Evolutionary conservation across 2,888 invertebrate species (phyloP).

Genomic region (Gisinianus flammeolus): DNA sequence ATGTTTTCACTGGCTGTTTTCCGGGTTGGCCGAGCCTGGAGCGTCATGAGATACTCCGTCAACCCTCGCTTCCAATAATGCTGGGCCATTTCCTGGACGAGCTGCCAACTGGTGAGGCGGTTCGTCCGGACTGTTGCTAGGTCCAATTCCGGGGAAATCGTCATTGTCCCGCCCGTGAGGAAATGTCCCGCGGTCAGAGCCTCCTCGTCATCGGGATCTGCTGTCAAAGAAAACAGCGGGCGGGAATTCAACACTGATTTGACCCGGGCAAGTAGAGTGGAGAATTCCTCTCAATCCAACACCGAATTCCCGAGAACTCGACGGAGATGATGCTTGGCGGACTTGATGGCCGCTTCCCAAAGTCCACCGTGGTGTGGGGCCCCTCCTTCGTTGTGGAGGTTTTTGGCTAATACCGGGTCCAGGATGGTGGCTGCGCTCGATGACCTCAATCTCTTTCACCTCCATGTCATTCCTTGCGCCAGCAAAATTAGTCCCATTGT

Average conservation of each 20-base stretch:
- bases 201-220: constrained; percentile 55
- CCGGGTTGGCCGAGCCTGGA: constrained; percentile 60
- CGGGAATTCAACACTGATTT: constrained; percentile 59
- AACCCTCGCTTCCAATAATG: constrained; percentile 55
- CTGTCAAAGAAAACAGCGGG: constrained; percentile 56
- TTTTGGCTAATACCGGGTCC: too few species aligned
- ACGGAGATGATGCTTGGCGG: constrained; percentile 45
- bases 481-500: constrained; percentile 49
- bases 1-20: constrained; percentile 38
- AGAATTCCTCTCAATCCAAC: constrained; percentile 20
- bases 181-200: constrained; percentile 60
- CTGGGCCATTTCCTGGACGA: constrained; percentile 58
- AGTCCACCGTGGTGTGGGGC: constrained; percentile 41
- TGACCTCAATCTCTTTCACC: too few species aligned
- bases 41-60: constrained; percentile 57
- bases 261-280: constrained; percentile 48
- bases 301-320: not conserved
- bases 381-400: too few species aligned
- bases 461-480: constrained; percentile 43
- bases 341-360: constrained; percentile 50
- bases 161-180: constrained; percentile 58
- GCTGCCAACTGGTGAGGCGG: constrained; percentile 57
- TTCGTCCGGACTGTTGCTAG: constrained; percentile 48
- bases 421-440: too few species aligned
- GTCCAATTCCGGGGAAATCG: constrained; percentile 56